These are phyloP conservation scores for Drosophila sucinea DNA, from an alignment of 1,140 invertebrate genomes.

Conservation along the genomic window DNA sequence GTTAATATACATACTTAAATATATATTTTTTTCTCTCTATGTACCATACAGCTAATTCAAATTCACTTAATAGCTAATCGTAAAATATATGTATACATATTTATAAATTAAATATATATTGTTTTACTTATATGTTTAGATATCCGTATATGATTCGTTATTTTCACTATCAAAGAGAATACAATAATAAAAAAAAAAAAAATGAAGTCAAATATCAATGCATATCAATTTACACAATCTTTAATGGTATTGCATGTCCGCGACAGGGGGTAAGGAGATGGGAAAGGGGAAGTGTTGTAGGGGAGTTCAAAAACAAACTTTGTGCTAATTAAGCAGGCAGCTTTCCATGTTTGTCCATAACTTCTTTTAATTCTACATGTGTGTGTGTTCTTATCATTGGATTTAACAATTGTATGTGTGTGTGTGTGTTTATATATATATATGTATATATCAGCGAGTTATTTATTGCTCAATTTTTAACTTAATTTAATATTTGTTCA, in stretches of 20 bases:
- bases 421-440: not conserved
- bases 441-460: not conserved
- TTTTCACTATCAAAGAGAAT: not conserved
- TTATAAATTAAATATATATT: not conserved
- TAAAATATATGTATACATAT: not conserved
- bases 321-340: not conserved
- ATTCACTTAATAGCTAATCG: not conserved
- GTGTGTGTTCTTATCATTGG: not conserved
- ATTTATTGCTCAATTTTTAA: not conserved
- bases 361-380: not conserved
- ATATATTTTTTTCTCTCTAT: not conserved
- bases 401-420: not conserved
- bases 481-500: not conserved
- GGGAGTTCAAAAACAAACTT: not conserved
- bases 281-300: not conserved
- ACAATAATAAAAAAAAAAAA: not conserved
- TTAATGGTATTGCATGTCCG: not conserved
- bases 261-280: not conserved
- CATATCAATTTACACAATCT: constrained; percentile 2
- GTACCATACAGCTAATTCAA: not conserved
- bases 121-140: not conserved
- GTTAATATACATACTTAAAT: constrained; percentile 2
- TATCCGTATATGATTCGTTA: not conserved
- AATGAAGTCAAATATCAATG: not conserved
- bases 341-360: not conserved